Percentiles rank a stretch among this genome's conserved stretches.
These are phyloP conservation scores for Brachirus orientalis DNA, from an alignment of 2,113 vertebrate species.

Conservation along the genomic window DNA sequence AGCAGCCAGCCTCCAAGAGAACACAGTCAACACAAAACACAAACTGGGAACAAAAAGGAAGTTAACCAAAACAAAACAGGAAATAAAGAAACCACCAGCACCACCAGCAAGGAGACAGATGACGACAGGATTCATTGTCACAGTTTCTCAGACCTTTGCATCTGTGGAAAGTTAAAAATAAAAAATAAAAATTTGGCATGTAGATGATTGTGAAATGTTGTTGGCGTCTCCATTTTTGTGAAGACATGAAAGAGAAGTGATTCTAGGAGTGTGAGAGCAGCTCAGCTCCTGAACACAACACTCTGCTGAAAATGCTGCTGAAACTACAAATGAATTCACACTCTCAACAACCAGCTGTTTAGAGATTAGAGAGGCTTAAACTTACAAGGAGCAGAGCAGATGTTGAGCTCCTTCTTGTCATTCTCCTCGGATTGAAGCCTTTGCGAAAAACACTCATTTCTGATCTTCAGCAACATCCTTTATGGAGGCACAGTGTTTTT, in stretches of 20 bases:
- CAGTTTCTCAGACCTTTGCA: slow-evolving; percentile 14
- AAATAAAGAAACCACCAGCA: too few species aligned
- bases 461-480: slow-evolving; percentile 22
- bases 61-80: too few species aligned
- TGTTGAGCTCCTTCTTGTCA: slow-evolving; percentile 28
- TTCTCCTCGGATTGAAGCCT: slow-evolving; percentile 23
- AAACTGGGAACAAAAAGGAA: too few species aligned
- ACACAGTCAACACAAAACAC: too few species aligned
- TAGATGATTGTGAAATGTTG: not conserved
- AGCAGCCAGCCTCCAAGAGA: too few species aligned
- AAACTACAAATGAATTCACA: slow-evolving; percentile 34
- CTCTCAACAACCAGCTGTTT: slow-evolving; percentile 31
- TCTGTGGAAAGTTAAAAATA: not conserved
- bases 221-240: slow-evolving; percentile 11
- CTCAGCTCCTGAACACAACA: not conserved
- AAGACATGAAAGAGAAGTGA: slow-evolving; percentile 17
- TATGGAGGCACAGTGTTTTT: not conserved
- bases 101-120: too few species aligned
- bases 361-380: slow-evolving; percentile 42
- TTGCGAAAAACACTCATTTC: slow-evolving; percentile 5
- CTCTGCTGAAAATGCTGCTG: slow-evolving; percentile 11
- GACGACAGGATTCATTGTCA: too few species aligned
- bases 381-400: slow-evolving; percentile 25
- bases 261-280: slow-evolving; percentile 11
- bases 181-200: too few species aligned